phyloP scores from a whole-genome alignment of 2,797 vertebrate species.

The Myoxocephalus aenaeus region DNA sequence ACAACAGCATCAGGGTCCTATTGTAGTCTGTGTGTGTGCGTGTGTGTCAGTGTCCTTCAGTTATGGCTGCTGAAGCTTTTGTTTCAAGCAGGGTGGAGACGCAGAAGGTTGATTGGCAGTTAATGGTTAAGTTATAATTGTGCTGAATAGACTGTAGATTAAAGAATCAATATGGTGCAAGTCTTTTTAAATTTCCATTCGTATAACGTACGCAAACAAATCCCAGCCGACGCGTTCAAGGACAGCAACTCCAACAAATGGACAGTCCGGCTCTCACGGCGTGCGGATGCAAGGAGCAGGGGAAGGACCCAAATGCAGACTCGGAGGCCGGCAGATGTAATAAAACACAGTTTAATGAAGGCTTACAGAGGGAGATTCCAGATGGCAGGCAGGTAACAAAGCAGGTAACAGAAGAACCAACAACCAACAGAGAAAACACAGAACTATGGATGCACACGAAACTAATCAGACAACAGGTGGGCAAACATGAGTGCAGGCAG shows the following conservation, averaged over 20 bases:
- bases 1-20: conserved; percentile 24
- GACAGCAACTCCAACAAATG: neutral
- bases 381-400: too few relatives aligned
- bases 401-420: too few relatives aligned
- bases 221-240: neutral
- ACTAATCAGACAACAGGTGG: too few relatives aligned
- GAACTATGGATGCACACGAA: too few relatives aligned
- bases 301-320: too few relatives aligned
- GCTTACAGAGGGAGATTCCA: too few relatives aligned
- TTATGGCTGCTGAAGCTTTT: conserved; percentile 33
- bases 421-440: too few relatives aligned
- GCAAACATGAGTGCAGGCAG: too few relatives aligned
- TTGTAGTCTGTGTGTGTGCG: neutral
- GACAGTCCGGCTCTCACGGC: neutral
- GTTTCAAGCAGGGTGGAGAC: conserved; percentile 26
- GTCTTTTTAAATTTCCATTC: neutral
- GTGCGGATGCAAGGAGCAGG: neutral
- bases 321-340: too few relatives aligned
- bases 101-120: conserved; percentile 41
- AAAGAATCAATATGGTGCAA: conserved; percentile 1
- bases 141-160: conserved; percentile 19
- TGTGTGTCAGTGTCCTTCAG: neutral
- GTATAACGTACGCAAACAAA: neutral
- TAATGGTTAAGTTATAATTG: neutral
- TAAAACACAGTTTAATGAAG: too few relatives aligned